Conservation (phyloP, 2,113 vertebrate genomes). For the Verasper variegatus region DNA sequence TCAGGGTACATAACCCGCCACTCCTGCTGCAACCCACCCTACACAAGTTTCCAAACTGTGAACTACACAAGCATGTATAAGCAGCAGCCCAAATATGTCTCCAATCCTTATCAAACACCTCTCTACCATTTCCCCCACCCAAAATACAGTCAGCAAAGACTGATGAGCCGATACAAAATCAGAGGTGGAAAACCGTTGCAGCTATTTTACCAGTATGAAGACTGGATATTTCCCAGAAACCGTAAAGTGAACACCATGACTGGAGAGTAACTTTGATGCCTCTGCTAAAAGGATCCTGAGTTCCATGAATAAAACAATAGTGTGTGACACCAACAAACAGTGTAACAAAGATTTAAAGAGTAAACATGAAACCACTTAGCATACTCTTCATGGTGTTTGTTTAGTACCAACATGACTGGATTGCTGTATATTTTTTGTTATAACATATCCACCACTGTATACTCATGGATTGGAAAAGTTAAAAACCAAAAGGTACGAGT, state of each 20-base stretch:
- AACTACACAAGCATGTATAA: conserved; percentile 24
- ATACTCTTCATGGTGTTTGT: background rate
- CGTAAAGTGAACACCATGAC: conserved; percentile 6
- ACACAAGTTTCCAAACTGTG: conserved; percentile 17
- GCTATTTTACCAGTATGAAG: background rate
- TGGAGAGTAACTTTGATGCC: conserved; percentile 13
- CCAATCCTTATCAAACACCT: conserved; percentile 42
- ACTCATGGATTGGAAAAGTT: background rate
- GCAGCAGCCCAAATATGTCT: conserved; percentile 28
- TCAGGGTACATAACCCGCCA: conserved; percentile 25
- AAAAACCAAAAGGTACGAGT: background rate
- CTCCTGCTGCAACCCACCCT: background rate
- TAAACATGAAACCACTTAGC: background rate
- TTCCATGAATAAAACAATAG: conserved; percentile 16
- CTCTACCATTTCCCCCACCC: background rate
- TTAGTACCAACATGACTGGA: background rate
- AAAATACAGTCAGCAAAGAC: conserved; percentile 9
- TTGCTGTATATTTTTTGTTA: background rate
- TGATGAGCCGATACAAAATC: background rate
- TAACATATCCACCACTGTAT: too few species aligned
- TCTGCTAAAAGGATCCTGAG: background rate
- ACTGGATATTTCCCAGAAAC: conserved; percentile 16
- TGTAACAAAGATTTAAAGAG: background rate
- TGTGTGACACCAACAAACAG: conserved; percentile 1
- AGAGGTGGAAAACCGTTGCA: conserved; percentile 3